phyloP scores from a whole-genome alignment of 2,888 invertebrate species.

The Napeogenes sylphis region DNA sequence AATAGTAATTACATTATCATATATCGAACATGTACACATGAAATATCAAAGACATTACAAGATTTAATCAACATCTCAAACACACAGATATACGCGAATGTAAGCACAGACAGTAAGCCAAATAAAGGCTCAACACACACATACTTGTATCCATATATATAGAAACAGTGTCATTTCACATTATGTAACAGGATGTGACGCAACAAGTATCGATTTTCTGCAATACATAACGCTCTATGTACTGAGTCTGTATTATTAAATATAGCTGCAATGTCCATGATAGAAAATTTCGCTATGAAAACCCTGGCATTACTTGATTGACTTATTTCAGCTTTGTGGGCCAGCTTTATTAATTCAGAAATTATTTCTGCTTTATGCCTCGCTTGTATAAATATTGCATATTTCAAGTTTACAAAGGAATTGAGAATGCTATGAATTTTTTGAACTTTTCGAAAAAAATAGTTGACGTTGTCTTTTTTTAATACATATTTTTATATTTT shows the following conservation, averaged over 20 bases:
- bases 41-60: constrained; percentile 1
- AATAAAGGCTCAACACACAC: constrained; percentile 18
- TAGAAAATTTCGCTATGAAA: constrained; percentile 40
- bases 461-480: too few species aligned
- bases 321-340: constrained; percentile 32
- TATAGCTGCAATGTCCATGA: constrained; percentile 35
- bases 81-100: not conserved
- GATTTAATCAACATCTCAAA: not conserved
- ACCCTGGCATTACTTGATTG: constrained; percentile 35
- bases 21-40: not conserved
- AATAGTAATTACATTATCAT: not conserved
- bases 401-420: not conserved
- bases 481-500: too few species aligned
- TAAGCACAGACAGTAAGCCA: constrained; percentile 3
- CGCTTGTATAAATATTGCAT: constrained; percentile 7
- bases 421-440: not conserved
- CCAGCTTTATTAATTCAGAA: constrained; percentile 28
- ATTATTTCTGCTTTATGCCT: constrained; percentile 15
- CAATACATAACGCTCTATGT: constrained; percentile 38
- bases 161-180: constrained; percentile 29
- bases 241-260: constrained; percentile 26
- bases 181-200: constrained; percentile 38
- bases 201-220: constrained; percentile 50
- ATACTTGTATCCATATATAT: constrained; percentile 12
- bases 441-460: too few species aligned